Conservation (phyloP, 2,888 invertebrate species). For the Ophion ellenae region DNA sequence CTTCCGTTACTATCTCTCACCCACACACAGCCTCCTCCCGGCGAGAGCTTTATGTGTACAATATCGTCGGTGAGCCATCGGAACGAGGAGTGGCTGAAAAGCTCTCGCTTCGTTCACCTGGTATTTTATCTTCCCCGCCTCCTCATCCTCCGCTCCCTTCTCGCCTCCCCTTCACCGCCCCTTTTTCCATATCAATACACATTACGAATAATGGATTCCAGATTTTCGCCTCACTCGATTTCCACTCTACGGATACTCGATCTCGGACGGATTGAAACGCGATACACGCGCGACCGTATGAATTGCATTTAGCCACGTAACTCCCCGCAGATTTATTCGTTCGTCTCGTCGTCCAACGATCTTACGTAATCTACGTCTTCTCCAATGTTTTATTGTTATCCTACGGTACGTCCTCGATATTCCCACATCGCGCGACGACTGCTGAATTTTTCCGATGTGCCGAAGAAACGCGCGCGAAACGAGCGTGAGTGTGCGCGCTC, state of each 20-base stretch:
- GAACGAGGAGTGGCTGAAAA: slow-evolving; percentile 40
- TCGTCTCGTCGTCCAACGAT: too few relatives aligned
- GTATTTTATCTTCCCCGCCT: slow-evolving; percentile 18
- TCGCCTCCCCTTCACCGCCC: slow-evolving; percentile 10
- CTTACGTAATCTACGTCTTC: background rate
- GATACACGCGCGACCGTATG: slow-evolving; percentile 8
- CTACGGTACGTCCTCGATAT: background rate
- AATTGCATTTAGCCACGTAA: slow-evolving; percentile 21
- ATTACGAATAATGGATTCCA: slow-evolving; percentile 56
- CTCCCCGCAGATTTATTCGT: too few relatives aligned
- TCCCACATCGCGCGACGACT: background rate
- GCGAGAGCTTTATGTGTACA: slow-evolving; percentile 16
- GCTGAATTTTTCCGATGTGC: background rate
- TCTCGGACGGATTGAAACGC: slow-evolving; percentile 1
- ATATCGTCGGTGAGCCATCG: slow-evolving; percentile 29
- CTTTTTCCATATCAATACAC: slow-evolving; percentile 28
- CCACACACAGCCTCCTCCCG: slow-evolving; percentile 26
- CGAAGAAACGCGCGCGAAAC: background rate
- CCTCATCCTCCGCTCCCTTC: background rate
- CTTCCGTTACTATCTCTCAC: slow-evolving; percentile 61
- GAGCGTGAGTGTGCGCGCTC: background rate
- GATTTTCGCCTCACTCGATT: slow-evolving; percentile 31
- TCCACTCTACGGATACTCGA: background rate
- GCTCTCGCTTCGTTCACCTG: slow-evolving; percentile 58
- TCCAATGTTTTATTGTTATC: background rate